Conservation (phyloP, 2,888 invertebrate species). For the Diarsia rubi region DNA sequence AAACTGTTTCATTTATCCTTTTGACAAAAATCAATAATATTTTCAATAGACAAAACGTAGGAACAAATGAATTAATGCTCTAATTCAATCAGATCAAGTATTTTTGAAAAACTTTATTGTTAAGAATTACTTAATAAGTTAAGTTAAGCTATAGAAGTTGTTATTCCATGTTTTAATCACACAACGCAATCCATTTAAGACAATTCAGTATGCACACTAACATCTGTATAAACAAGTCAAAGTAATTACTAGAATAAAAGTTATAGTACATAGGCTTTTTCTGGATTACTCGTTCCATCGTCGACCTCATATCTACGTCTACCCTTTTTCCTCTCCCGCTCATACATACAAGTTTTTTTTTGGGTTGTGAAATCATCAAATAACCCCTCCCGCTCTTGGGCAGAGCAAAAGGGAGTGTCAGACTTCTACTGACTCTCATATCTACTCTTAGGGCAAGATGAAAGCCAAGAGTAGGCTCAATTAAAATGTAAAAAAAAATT, state of each 20-base stretch:
- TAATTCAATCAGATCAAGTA: conserved; percentile 18
- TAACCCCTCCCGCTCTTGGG: too few relatives aligned
- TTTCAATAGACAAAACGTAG: not conserved
- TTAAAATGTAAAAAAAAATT: not conserved
- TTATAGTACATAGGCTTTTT: not conserved
- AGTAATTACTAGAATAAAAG: not conserved
- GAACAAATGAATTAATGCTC: conserved; percentile 2
- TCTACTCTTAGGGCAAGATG: too few relatives aligned
- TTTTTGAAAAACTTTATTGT: not conserved
- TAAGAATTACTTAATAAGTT: conserved; percentile 25
- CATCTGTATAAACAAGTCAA: not conserved
- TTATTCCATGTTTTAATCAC: conserved; percentile 5
- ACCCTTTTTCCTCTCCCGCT: too few relatives aligned
- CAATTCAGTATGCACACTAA: conserved; percentile 16
- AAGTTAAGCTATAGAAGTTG: not conserved
- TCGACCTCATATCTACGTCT: too few relatives aligned
- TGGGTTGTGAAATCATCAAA: too few relatives aligned
- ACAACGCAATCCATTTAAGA: conserved; percentile 12
- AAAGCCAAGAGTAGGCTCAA: too few relatives aligned
- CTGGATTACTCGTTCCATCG: too few relatives aligned
- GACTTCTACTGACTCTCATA: too few relatives aligned
- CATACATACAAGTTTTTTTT: too few relatives aligned
- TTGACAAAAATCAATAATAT: not conserved
- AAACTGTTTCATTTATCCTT: conserved; percentile 1
- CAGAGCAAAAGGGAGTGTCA: too few relatives aligned